These are phyloP conservation scores for Zaprionus nigranus DNA, from an alignment of 1,140 invertebrate genomes.

Conservation along the genomic window DNA sequence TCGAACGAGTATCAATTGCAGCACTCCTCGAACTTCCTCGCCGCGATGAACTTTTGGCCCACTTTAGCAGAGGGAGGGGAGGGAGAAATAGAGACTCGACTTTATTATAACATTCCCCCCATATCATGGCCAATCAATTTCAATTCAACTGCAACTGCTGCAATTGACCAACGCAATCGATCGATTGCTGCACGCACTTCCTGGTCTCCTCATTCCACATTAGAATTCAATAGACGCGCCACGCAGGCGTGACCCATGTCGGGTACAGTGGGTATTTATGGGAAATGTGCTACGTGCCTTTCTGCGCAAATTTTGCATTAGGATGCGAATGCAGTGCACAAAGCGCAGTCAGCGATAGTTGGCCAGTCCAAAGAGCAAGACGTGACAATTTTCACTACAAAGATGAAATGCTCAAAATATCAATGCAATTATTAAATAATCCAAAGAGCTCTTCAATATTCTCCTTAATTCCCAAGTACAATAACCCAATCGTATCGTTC, in stretches of 20 bases:
- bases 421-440: constrained; percentile 1
- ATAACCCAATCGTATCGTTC: background rate
- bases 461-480: background rate
- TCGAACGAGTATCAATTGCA: constrained; percentile 8
- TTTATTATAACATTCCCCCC: constrained; percentile 27
- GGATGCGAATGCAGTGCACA: constrained; percentile 43
- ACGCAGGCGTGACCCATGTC: constrained; percentile 42
- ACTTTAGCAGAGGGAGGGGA: constrained; percentile 38
- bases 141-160: constrained; percentile 49
- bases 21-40: background rate
- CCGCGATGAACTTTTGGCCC: constrained; percentile 70
- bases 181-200: constrained; percentile 73
- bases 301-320: constrained; percentile 64
- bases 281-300: constrained; percentile 63
- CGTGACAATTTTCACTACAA: constrained; percentile 38
- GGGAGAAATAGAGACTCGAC: background rate
- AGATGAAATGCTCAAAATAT: constrained; percentile 8
- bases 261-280: constrained; percentile 55
- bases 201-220: constrained; percentile 57
- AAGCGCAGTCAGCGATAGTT: constrained; percentile 25
- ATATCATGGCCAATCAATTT: constrained; percentile 52
- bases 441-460: background rate
- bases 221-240: constrained; percentile 70
- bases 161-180: constrained; percentile 61
- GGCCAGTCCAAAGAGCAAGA: constrained; percentile 29